phyloP scores from a whole-genome alignment of 30 jellyfish, hydroid and myxozoan species.

The Aurelia sp. region DNA sequence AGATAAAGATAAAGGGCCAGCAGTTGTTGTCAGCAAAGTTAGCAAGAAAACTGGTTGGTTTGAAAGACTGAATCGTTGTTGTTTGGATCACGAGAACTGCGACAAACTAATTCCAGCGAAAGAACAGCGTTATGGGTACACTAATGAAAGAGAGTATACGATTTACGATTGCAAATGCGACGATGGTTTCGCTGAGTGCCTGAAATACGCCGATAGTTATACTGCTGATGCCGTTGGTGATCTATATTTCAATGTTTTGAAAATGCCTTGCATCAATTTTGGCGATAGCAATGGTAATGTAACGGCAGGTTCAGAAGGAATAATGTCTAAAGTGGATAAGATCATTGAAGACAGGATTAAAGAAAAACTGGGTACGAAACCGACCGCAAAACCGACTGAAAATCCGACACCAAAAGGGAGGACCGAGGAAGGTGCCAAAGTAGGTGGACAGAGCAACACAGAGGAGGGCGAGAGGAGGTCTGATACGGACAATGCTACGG shows the following conservation, averaged over 20 bases:
- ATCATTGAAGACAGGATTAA: slow-evolving; percentile 25
- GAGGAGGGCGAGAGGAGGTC: slow-evolving; percentile 3
- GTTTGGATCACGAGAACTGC: slow-evolving; percentile 87
- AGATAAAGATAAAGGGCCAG: slow-evolving; percentile 38
- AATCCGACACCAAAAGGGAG: slow-evolving; percentile 2
- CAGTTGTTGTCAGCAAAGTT: slow-evolving; percentile 52
- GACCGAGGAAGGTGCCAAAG: background rate
- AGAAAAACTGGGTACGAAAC: slow-evolving; percentile 5
- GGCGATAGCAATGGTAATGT: slow-evolving; percentile 28
- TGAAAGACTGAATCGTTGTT: slow-evolving; percentile 69
- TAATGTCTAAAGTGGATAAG: slow-evolving; percentile 24
- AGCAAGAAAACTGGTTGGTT: slow-evolving; percentile 52
- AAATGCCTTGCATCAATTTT: slow-evolving; percentile 89
- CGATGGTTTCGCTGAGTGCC: slow-evolving; percentile 84
- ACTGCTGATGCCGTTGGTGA: slow-evolving; percentile 98
- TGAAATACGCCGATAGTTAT: slow-evolving; percentile 79
- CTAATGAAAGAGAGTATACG: slow-evolving; percentile 80
- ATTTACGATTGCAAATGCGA: slow-evolving; percentile 95
- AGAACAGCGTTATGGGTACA: slow-evolving; percentile 69
- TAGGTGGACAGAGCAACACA: background rate
- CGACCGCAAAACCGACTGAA: slow-evolving; percentile 3
- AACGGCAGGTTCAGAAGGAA: background rate
- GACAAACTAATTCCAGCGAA: slow-evolving; percentile 88
- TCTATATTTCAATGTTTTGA: slow-evolving; percentile 85
- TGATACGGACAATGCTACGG: slow-evolving; percentile 8